A percentile compares a stretch with the other conserved stretches of the same genome.
Conservation (phyloP, 2,797 vertebrate species). For the Botia almorhae region DNA sequence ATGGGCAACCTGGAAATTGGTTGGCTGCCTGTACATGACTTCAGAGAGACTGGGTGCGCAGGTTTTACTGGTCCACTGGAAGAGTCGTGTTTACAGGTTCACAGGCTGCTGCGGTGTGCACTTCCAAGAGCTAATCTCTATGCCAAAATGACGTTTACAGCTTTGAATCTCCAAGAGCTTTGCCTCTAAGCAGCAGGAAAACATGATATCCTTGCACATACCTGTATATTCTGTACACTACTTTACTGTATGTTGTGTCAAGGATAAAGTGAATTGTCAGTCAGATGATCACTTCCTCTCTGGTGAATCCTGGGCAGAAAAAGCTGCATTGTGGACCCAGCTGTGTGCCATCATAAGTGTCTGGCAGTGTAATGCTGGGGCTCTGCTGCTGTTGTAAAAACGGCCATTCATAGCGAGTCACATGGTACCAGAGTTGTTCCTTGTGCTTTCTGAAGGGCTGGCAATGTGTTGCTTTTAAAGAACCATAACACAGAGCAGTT, state of each 20-base stretch:
- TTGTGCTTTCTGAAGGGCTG: conserved; percentile 9
- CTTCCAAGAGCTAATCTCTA: neutral
- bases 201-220: neutral
- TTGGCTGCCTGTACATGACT: conserved; percentile 2
- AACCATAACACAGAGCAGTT: conserved; percentile 43
- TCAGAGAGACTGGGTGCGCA: neutral
- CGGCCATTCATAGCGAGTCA: neutral
- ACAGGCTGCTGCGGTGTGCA: neutral
- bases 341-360: neutral
- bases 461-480: conserved; percentile 55
- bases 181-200: neutral
- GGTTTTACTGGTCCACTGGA: neutral
- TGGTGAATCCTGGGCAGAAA: neutral
- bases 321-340: neutral
- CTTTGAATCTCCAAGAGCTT: neutral
- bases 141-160: neutral
- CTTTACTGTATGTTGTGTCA: neutral
- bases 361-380: neutral
- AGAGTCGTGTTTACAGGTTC: neutral
- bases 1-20: conserved; percentile 7
- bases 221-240: neutral
- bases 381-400: neutral
- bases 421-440: neutral
- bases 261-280: too few relatives aligned
- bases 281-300: too few relatives aligned